Base-by-base conservation (phyloP, 2,797 vertebrate genomes). In the Peromyscus nudipes region DNA sequence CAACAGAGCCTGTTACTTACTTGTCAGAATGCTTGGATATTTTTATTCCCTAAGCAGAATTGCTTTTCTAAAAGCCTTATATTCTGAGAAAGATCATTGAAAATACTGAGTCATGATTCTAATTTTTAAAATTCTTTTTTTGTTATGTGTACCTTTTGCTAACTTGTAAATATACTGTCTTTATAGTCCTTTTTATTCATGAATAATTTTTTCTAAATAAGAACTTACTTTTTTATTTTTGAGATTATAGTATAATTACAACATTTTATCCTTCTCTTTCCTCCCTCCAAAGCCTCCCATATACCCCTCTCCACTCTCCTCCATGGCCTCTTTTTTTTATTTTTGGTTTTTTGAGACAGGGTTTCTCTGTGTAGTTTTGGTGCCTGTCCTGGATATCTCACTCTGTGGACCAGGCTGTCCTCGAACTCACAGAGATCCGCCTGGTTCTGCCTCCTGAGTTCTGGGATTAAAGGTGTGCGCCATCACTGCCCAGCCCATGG, bases 21-120 rank as follows among this genome's bases (percentile, higher is more conserved):
- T 14, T 27, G 34, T 46, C 49, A 81, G 14, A 25, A 82, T n/a
- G 62, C 62, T 67, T 67, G 31, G 9, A 31, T 40, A 37, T 23
- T 62, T 82, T 40, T 62, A 29, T 62, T 62, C 57, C n/a, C 25
- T 10, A 55, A 83, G 21, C 37, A 77, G 60, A 96, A 9, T 9
- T 94, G 29, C 86, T 97, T 98, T 98, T 97, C 89, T 97, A 92
- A 97, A 98, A 98, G 97, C 83, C 62, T 96, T 40, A 83, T 25
- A 0, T 97, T 98, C 97, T 98, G 94, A 98, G 97, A 91, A 97
- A 96, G 98, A 97, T 94, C 96, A 84, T 92, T 81, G 92, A 96
- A 97, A 97, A 98, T 97, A 97, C 98, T 97, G 69, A 91, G 95
- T 97, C 89, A 92, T 92, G 37, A 52, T 75, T 82, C 1, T 91